Evolutionary conservation across 2,888 invertebrate genomes (phyloP), one percentile per base, ranked within the genome.

Genomic region (Gnatocerus cornutus): DNA sequence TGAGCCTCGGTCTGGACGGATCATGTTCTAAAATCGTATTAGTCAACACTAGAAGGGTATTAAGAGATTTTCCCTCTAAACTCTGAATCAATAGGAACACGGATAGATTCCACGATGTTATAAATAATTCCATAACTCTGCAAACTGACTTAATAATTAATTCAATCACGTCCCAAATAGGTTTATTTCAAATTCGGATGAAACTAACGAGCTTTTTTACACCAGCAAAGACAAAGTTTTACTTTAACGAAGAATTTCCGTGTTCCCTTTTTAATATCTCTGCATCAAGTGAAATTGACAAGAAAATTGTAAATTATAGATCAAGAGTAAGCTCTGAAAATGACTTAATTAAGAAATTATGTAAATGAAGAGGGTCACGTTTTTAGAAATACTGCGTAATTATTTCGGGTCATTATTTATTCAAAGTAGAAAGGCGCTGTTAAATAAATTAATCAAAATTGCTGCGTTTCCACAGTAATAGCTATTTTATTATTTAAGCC

Each of bases 31-130:
- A 66, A 56, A 66, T 66, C 14, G 14, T 58, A 58, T 66, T 66
- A 66, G 50, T 48, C 50, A 48, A 66, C 66, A 58, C 46, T 56
- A 48, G 29, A 53, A 21, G 65, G 65, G 56, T 56, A 65, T 65
- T 56, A 56, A 65, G 56, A 46, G 56, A 55, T 65, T 65, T 65
- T 65, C 37, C 33, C 56, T 48, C 52, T 30, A 29, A 53, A 43
- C 64, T 39, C 7, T 8, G 30, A 41, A 53, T 64, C 43, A 45
- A 64, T 53, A 53, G 37, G 29, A 29, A 10, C 16, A 29, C 27
- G 30, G 45, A 21, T 14, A 13, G 33, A 10, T 21, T 29, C n/a
- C 45, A 14, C 50, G 13, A 12, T 39, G 39, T 21, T 39, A 56
- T 21, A 50, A 50, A 50, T 50, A 41, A 56, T 21, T 16, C 21